Evolutionary conservation across 2,888 invertebrate genomes (phyloP), one percentile per base, ranked within the genome.

Genomic region (Dendrolimus houi): DNA sequence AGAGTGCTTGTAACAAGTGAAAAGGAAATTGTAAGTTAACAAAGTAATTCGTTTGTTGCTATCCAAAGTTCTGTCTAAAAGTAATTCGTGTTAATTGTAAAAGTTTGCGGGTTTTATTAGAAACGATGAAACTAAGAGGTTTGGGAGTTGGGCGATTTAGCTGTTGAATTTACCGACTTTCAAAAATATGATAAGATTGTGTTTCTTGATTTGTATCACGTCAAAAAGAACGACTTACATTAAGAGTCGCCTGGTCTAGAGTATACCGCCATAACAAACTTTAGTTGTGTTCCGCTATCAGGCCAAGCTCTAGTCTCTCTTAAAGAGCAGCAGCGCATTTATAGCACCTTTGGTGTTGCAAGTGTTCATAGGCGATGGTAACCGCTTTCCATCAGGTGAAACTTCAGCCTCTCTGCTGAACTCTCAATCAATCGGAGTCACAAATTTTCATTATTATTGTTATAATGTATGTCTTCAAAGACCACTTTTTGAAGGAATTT

Each of bases 51-150:
- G 41, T 55, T 54, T 56, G 41, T 56, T 56, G 56, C 53, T 53
- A 41, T 14, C 17, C 56, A 52, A 9, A 40, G 53, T 54, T 60
- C 54, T 55, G 57, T 59, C 58, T 62, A 52, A 60, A 62, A 56
- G 62, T 60, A 60, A 64, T 67, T 60, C 54, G 56, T 57, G 61
- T 52, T 67, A 67, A 65, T 68, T 66, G 64, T 57, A 56, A 55
- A 67, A 67, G 60, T 68, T 67, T 10, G 41, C 53, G 53, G 29
- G 53, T 52, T 53, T 56, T 53, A 56, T 52, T 29, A 14, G n/a
- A 12, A 58, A 60, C 60, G 60, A 58, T 55, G 59, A 42, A 59
- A 65, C 54, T 67, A 29, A 29, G 29, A 29, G 29, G 29, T 29
- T 29, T 29, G 6, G 29, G 29, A 29, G 29, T 29, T 17, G n/a